Conservation (phyloP, 2,797 vertebrate genomes). For the Rhinoraja longicauda region DNA sequence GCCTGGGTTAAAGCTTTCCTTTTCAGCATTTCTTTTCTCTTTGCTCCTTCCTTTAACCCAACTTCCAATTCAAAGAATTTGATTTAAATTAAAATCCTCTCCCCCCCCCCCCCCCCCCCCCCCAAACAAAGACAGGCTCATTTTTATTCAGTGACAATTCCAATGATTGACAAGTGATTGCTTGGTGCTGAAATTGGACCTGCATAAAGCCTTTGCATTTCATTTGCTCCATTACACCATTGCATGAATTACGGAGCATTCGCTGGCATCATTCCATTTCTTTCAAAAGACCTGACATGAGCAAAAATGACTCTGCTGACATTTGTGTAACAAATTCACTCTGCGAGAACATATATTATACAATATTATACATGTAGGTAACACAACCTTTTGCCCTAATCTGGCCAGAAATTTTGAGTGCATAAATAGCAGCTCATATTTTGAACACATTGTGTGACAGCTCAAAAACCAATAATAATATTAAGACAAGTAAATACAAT, state of each 20-base stretch:
- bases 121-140: conserved; percentile 59
- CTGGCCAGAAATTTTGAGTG: conserved; percentile 60
- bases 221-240: conserved; percentile 77
- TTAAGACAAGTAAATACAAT: conserved; percentile 37
- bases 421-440: conserved; percentile 60
- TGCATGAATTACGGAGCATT: conserved; percentile 71
- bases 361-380: conserved; percentile 60
- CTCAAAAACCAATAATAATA: conserved; percentile 40
- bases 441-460: conserved; percentile 39
- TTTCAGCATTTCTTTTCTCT: conserved; percentile 51
- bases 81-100: conserved; percentile 76
- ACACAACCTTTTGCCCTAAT: conserved; percentile 63
- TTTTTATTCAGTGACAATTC: conserved; percentile 70
- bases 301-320: conserved; percentile 67
- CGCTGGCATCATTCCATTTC: conserved; percentile 66
- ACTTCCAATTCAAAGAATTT: conserved; percentile 62
- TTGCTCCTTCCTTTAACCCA: not conserved
- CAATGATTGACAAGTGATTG: conserved; percentile 73
- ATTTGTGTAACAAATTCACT: conserved; percentile 71
- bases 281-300: conserved; percentile 66
- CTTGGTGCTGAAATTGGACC: conserved; percentile 67
- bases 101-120: conserved; percentile 42
- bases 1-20: conserved; percentile 50
- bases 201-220: conserved; percentile 69
- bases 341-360: conserved; percentile 67